Evolutionary conservation across 2,797 vertebrate species (phyloP).

Genomic region (Alauda arvensis): DNA sequence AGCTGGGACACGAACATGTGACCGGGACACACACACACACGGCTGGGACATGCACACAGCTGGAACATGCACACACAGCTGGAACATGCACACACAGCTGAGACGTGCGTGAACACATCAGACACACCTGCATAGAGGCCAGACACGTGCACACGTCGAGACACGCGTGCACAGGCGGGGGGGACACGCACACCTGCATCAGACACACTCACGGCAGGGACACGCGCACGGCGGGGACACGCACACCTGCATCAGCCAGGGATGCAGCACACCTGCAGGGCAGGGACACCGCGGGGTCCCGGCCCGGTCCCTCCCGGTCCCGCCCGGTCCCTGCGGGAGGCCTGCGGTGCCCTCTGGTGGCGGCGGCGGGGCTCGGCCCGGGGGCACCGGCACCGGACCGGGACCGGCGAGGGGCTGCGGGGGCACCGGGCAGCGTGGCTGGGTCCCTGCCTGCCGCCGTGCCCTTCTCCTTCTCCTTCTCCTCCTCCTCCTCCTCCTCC

Average conservation of each 20-base stretch:
- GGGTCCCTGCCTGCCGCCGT: no score
- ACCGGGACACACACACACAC: no score
- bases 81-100: background rate
- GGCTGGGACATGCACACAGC: background rate
- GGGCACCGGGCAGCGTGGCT: background rate
- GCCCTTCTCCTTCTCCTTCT: background rate
- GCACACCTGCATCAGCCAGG: background rate
- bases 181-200: background rate
- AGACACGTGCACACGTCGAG: rapidly evolving
- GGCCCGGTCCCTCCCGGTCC: background rate
- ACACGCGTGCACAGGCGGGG: background rate
- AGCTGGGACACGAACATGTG: background rate
- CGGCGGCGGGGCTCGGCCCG: background rate
- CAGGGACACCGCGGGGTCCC: background rate
- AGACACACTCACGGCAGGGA: no score
- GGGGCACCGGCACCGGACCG: background rate
- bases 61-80: background rate
- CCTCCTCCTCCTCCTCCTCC: background rate
- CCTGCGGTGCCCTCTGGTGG: background rate
- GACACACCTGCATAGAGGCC: background rate
- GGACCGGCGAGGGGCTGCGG: background rate
- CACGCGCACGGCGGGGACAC: no score
- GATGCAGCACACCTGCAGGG: no score
- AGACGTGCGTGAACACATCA: no score
- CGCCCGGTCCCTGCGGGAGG: background rate